Percentiles rank a stretch among this genome's conserved stretches.
These are phyloP conservation scores for Laticauda laticaudata DNA, from an alignment of 2,113 vertebrate genomes.

Conservation along the genomic window DNA sequence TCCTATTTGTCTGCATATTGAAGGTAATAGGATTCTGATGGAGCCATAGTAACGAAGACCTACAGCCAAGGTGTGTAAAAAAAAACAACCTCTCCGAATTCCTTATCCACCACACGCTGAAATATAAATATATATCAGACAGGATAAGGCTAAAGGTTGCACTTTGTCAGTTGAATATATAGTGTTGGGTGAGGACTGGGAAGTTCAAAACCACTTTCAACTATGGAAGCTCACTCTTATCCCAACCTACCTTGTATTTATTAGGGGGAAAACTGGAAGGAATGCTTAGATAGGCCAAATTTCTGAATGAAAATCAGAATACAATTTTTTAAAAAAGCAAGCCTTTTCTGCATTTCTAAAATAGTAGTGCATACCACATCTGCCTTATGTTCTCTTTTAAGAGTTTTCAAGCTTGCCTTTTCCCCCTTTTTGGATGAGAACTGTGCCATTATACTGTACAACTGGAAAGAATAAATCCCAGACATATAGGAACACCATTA, in stretches of 20 bases:
- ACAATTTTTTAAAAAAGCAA: not conserved
- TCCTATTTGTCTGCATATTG: not conserved
- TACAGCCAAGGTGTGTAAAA: not conserved
- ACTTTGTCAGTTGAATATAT: not conserved
- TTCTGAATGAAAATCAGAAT: not conserved
- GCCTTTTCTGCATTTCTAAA: not conserved
- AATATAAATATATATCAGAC: not conserved
- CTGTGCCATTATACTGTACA: not conserved
- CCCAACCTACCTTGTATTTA: not conserved
- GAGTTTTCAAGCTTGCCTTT: not conserved
- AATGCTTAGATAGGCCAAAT: not conserved
- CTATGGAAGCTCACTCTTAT: not conserved
- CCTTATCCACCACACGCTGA: not conserved
- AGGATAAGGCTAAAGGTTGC: not conserved
- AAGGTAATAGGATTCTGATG: not conserved
- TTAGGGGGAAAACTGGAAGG: not conserved
- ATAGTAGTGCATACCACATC: not conserved
- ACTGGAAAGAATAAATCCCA: not conserved
- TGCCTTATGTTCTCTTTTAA: not conserved
- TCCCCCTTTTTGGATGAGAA: not conserved
- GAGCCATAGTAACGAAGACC: not conserved
- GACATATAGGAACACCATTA: not conserved
- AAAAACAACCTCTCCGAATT: not conserved
- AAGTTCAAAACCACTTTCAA: not conserved
- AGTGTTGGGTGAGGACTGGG: not conserved